These are phyloP conservation scores for Fopius arisanus DNA, from an alignment of 1,140 invertebrate species.

Conservation along the genomic window DNA sequence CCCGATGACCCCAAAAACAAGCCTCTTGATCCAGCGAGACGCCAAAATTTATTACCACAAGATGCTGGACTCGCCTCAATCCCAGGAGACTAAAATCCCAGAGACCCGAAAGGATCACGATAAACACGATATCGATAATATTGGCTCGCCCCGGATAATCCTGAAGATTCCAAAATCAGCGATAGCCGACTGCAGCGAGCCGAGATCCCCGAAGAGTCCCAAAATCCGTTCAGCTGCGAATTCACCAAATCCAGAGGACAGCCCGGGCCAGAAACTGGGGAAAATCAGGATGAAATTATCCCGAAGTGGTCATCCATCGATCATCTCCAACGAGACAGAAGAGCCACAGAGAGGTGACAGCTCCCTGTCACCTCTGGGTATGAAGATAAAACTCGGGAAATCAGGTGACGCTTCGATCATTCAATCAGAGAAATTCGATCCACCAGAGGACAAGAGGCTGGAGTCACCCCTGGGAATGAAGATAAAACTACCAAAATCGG, in stretches of 20 bases:
- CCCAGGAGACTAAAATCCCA: slow-evolving; percentile 34
- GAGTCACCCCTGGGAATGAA: slow-evolving; percentile 59
- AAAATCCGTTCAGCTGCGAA: slow-evolving; percentile 60
- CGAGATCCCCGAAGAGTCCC: slow-evolving; percentile 61
- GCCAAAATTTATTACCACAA: slow-evolving; percentile 42
- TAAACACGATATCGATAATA: slow-evolving; percentile 54
- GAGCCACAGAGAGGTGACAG: slow-evolving; percentile 45
- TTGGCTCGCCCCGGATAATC: slow-evolving; percentile 60
- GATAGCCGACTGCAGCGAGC: slow-evolving; percentile 59
- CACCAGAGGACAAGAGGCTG: slow-evolving; percentile 49
- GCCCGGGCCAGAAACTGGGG: slow-evolving; percentile 59
- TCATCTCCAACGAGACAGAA: slow-evolving; percentile 57
- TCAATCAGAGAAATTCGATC: slow-evolving; percentile 47
- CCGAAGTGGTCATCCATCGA: slow-evolving; percentile 59
- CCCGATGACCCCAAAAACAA: slow-evolving; percentile 45
- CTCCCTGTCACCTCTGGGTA: slow-evolving; percentile 55
- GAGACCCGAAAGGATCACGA: slow-evolving; percentile 55
- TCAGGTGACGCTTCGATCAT: slow-evolving; percentile 50
- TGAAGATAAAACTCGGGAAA: slow-evolving; percentile 61
- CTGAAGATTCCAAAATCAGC: slow-evolving; percentile 63
- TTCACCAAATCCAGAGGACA: slow-evolving; percentile 63
- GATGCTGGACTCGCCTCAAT: slow-evolving; percentile 48
- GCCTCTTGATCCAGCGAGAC: slow-evolving; percentile 53
- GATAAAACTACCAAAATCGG: slow-evolving; percentile 56
- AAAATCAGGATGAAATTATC: slow-evolving; percentile 63